Conservation (phyloP, 1,140 invertebrate genomes). For the Drosophila leontia region DNA sequence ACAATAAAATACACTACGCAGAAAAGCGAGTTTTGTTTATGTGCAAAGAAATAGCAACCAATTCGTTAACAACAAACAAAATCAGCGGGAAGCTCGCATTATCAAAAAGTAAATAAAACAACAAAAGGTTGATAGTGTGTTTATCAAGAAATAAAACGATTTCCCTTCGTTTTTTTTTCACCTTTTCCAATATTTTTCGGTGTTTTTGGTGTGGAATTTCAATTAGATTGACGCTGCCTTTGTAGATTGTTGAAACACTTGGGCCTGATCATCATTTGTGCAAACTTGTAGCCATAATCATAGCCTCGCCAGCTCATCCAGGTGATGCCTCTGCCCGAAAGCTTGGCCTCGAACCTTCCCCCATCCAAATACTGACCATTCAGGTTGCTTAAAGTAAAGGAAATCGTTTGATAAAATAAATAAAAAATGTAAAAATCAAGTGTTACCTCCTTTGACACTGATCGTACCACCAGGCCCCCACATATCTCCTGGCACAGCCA, state of each 20-base stretch:
- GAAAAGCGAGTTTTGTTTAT: conserved; percentile 38
- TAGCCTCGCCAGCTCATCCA: conserved; percentile 73
- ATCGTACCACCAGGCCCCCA: conserved; percentile 89
- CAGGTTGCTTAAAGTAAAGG: conserved; percentile 43
- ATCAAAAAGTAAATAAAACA: conserved; percentile 74
- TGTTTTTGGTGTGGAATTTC: conserved; percentile 19
- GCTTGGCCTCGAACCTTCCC: conserved; percentile 56
- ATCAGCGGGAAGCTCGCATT: conserved; percentile 47
- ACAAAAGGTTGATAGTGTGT: conserved; percentile 40
- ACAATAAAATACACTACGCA: conserved; percentile 1
- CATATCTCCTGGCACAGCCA: conserved; percentile 88
- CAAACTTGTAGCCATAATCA: conserved; percentile 68
- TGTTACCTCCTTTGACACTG: conserved; percentile 69
- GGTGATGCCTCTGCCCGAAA: conserved; percentile 65
- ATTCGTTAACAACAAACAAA: conserved; percentile 41
- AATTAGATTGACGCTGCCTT: conserved; percentile 22
- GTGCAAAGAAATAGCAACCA: conserved; percentile 32
- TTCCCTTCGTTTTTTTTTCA: background rate
- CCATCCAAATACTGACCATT: conserved; percentile 67
- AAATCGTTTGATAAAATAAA: background rate
- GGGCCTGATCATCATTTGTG: conserved; percentile 74
- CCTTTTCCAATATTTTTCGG: background rate
- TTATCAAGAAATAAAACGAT: conserved; percentile 41
- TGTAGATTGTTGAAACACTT: conserved; percentile 54
- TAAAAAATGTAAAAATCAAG: background rate